A percentile compares a stretch with the other conserved stretches of the same genome.
Evolutionary conservation across 2,888 invertebrate genomes (phyloP).

Genomic region (Synanthedon vespiformis): DNA sequence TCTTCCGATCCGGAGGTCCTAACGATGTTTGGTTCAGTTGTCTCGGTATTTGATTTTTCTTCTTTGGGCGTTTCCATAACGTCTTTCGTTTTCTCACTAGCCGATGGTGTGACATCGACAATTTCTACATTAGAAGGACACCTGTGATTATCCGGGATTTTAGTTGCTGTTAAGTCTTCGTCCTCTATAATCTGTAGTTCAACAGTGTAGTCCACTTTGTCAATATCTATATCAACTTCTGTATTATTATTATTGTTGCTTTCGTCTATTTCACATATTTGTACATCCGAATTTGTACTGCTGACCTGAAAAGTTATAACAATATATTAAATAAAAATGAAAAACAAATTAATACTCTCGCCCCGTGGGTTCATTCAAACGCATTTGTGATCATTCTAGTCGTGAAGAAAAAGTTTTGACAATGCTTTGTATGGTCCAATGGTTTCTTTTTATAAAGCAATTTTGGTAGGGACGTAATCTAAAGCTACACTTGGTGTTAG

Average conservation of each 20-base stretch:
- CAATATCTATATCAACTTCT: constrained; percentile 38
- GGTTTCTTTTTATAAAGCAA: no score
- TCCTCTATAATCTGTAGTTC: constrained; percentile 66
- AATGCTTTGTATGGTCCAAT: no score
- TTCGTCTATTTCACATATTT: constrained; percentile 29
- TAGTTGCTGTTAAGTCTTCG: constrained; percentile 25
- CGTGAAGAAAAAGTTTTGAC: no score
- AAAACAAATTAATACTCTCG: not conserved
- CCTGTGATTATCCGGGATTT: constrained; percentile 4
- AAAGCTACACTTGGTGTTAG: no score
- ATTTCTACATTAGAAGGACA: constrained; percentile 7
- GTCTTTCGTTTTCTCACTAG: constrained; percentile 6
- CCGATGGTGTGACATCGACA: constrained; percentile 2
- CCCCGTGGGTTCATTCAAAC: no score
- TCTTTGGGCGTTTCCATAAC: constrained; percentile 8
- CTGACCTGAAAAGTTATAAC: constrained; percentile 29
- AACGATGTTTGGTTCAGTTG: constrained; percentile 1
- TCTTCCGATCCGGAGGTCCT: constrained; percentile 31
- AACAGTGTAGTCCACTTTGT: constrained; percentile 45
- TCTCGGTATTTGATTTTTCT: constrained; percentile 4
- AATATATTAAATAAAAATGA: not conserved
- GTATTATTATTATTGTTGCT: constrained; percentile 10
- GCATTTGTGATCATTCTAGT: no score
- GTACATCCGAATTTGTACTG: constrained; percentile 33
- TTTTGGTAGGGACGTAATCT: no score